Evolutionary conservation across 1,140 invertebrate species (phyloP).

Genomic region (Microplitis mediator): DNA sequence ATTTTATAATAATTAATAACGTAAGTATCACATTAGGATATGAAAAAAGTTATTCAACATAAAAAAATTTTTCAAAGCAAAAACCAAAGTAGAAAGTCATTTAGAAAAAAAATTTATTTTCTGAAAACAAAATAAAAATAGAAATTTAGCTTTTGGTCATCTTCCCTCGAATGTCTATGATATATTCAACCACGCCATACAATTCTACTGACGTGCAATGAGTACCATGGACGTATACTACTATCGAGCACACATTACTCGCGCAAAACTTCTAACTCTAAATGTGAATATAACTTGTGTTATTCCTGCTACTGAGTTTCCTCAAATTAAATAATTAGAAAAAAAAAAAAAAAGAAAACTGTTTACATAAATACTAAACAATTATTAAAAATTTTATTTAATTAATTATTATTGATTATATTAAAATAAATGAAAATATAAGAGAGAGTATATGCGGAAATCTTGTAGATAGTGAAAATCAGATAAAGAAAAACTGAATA

Average conservation of each 20-base stretch:
- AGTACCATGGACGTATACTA: slow-evolving; percentile 18
- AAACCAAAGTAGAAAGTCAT: not conserved
- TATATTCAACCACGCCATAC: slow-evolving; percentile 19
- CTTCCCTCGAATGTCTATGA: slow-evolving; percentile 15
- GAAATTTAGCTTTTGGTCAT: slow-evolving; percentile 18
- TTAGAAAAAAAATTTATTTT: not conserved
- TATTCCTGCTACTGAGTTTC: slow-evolving; percentile 17
- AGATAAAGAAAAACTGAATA: slow-evolving; percentile 8
- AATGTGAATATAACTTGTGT: slow-evolving; percentile 1
- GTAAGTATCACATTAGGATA: not conserved
- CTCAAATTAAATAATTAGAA: not conserved
- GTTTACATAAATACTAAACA: not conserved
- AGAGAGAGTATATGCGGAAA: not conserved
- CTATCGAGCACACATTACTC: slow-evolving; percentile 17
- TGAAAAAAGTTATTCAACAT: too few species aligned
- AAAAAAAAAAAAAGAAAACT: not conserved
- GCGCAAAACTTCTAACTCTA: slow-evolving; percentile 26
- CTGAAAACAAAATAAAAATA: not conserved
- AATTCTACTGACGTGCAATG: slow-evolving; percentile 30
- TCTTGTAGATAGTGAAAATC: not conserved
- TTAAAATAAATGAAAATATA: not conserved
- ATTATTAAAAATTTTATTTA: not conserved
- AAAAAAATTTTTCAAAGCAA: not conserved
- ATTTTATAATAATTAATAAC: not conserved
- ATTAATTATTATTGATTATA: not conserved